Conservation (phyloP, 2,797 vertebrate genomes). For the Karalla daura region DNA sequence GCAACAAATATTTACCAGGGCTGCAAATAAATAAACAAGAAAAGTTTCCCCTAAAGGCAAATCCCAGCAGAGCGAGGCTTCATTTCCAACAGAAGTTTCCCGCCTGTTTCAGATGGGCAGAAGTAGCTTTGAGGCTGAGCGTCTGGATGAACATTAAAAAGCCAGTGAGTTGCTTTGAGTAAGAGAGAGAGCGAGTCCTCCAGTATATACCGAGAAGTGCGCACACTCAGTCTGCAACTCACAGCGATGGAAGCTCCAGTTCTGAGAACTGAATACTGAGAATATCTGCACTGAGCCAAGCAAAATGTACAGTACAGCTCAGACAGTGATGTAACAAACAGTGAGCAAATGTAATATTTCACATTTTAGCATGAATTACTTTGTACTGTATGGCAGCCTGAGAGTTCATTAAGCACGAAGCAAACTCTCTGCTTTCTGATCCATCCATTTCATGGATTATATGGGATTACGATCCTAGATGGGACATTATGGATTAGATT, state of each 20-base stretch:
- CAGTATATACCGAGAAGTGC: background rate
- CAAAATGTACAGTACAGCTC: background rate
- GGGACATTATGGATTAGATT: slow-evolving; percentile 69
- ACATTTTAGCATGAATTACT: background rate
- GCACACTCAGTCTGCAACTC: background rate
- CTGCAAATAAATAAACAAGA: slow-evolving; percentile 5
- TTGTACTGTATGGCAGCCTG: background rate
- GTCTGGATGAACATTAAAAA: slow-evolving; percentile 13
- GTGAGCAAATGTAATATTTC: background rate
- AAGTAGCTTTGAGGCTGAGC: slow-evolving; percentile 4
- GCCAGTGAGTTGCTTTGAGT: slow-evolving; percentile 6
- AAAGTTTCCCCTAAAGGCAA: background rate
- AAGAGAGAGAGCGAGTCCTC: background rate
- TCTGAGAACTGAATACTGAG: no score
- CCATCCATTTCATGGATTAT: slow-evolving; percentile 62
- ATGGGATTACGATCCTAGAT: slow-evolving; percentile 61
- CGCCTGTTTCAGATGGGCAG: background rate
- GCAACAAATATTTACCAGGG: slow-evolving; percentile 15
- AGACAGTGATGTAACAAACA: background rate
- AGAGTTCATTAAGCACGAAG: slow-evolving; percentile 17
- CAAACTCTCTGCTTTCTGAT: slow-evolving; percentile 1
- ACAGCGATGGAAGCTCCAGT: slow-evolving; percentile 1
- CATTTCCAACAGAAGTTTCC: slow-evolving; percentile 10
- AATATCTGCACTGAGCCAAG: background rate
- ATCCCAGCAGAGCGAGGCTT: slow-evolving; percentile 8